Evolutionary conservation across 2,888 invertebrate species (phyloP).

Genomic region (Emmelina monodactyla): DNA sequence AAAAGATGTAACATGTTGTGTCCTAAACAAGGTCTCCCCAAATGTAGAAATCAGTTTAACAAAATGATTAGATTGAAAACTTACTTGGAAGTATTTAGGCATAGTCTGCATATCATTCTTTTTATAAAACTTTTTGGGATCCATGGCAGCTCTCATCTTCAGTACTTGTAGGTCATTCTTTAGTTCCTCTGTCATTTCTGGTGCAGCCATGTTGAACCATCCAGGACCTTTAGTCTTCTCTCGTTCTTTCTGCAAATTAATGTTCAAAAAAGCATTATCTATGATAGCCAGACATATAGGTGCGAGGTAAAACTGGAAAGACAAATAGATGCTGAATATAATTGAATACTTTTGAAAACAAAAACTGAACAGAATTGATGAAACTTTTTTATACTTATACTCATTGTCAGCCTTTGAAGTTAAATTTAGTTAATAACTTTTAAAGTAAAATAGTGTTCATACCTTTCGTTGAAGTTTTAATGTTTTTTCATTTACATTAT

Average conservation of each 20-base stretch:
- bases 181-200: constrained; percentile 88
- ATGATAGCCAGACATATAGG: no score
- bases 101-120: constrained; percentile 85
- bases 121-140: constrained; percentile 96
- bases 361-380: neutral
- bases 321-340: neutral
- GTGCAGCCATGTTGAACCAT: constrained; percentile 91
- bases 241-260: constrained; percentile 68
- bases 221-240: constrained; percentile 82
- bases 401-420: no score
- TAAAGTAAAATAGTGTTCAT: constrained; percentile 7
- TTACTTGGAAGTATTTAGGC: constrained; percentile 94
- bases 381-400: neutral
- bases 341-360: constrained; percentile 1
- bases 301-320: constrained; percentile 4
- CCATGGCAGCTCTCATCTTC: constrained; percentile 90
- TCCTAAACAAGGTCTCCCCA: no score
- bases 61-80: neutral
- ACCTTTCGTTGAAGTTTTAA: constrained; percentile 67
- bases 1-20: neutral
- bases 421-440: no score
- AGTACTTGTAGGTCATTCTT: constrained; percentile 88
- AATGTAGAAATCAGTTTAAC: neutral
- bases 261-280: constrained; percentile 1
- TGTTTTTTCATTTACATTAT: constrained; percentile 63